Evolutionary conservation across 2,113 vertebrate species (phyloP), one percentile per base, ranked within the genome.

Genomic region (Neogobius melanostomus): DNA sequence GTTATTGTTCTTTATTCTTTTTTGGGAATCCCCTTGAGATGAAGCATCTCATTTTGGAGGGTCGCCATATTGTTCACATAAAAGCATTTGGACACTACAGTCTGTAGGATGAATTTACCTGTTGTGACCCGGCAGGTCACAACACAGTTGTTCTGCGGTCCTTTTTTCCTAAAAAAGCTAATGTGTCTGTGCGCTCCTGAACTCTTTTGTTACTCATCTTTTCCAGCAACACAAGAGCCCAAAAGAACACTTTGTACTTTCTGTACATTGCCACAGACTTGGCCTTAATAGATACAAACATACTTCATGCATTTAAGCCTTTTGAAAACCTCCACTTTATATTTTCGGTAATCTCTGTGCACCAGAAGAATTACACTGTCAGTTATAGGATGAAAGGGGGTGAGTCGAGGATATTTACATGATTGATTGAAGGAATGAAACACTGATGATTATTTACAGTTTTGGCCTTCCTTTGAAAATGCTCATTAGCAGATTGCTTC

Each of bases 391-490:
- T 59, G 56, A 59, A 59, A 14, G 49, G 63, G 72, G 57, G 42
- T 64, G 17, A 42, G 68, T 71, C n/a, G 74, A 60, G 49, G 42
- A 53, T 45, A 79, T 82, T 77, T 79, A 54, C 16, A 21, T 74
- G 75, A 82, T 75, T 77, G 79, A 89, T 77, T 78, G 53, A 74
- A 72, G 66, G 74, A 73, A 82, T 68, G 68, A 82, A 83, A 66
- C 42, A 14, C 61, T 64, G 49, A 80, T 72, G 21, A 73, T 86
- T 81, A 83, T 75, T 82, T 81, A 49, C 71, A 56, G 60, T 17
- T 72, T 78, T 80, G 73, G 62, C 21, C 54, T 70, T 62, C 62
- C 43, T 64, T 42, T 78, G 77, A 82, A 84, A 84, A 82, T 76
- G 44, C 49, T 56, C 48, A 21, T 69, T 86, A 77, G 66, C 73